Percentiles rank a stretch among this genome's conserved stretches.
phyloP scores from a whole-genome alignment of 2,888 invertebrate genomes.

The Aspidiotus rigidus region DNA sequence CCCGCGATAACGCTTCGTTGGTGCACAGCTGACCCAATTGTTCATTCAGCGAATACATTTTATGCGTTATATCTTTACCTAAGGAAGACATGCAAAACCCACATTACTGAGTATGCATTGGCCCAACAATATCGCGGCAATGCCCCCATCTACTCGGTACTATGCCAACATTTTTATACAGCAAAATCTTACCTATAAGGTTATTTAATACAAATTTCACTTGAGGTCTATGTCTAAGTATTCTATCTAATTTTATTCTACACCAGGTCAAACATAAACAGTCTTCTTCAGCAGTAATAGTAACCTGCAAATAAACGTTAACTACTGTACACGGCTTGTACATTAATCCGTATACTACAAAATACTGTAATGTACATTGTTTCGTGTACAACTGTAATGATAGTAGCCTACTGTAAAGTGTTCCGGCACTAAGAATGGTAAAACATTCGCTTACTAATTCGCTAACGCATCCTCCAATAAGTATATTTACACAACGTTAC shows the following conservation, averaged over 20 bases:
- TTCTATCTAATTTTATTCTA: constrained; percentile 62
- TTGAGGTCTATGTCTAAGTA: constrained; percentile 62
- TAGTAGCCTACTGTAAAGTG: no score
- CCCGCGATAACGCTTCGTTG: constrained; percentile 43
- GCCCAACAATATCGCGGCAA: no score
- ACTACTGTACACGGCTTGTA: not conserved
- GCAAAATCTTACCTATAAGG: constrained; percentile 55
- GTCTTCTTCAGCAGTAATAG: constrained; percentile 67
- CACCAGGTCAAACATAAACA: constrained; percentile 72
- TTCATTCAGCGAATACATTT: constrained; percentile 71
- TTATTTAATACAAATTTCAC: constrained; percentile 66
- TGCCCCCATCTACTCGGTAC: no score
- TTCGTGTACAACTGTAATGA: no score
- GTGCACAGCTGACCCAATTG: constrained; percentile 51
- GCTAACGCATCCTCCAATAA: no score
- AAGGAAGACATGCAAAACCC: not conserved
- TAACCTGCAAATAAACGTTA: constrained; percentile 50
- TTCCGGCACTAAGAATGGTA: no score
- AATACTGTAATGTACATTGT: no score
- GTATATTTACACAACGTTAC: no score
- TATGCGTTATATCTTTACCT: constrained; percentile 76
- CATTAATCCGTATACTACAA: no score
- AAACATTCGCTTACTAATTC: no score
- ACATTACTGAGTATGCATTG: no score
- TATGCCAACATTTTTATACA: not conserved